Conservation (phyloP, 2,888 invertebrate genomes). For the Arrhopalites spinosus region DNA sequence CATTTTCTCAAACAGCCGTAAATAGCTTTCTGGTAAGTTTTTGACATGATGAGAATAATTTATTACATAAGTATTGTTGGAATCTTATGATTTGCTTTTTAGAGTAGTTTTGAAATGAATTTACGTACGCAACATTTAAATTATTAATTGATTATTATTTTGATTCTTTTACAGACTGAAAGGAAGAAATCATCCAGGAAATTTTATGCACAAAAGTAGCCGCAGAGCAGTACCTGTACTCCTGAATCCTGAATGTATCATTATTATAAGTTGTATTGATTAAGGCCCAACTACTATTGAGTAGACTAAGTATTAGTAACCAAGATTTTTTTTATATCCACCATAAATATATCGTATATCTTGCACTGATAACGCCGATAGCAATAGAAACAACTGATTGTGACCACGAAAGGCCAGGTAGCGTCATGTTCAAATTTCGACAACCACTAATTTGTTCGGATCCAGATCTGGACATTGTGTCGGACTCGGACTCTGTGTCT, state of each 20-base stretch:
- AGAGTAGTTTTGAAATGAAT: background rate
- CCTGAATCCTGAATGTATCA: constrained; percentile 24
- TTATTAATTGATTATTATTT: background rate
- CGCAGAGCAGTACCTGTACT: constrained; percentile 36
- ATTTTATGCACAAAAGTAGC: constrained; percentile 35
- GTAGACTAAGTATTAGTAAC: background rate
- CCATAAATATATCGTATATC: background rate
- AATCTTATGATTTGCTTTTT: too few relatives aligned
- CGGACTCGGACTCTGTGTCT: constrained; percentile 23
- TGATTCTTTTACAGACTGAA: constrained; percentile 24
- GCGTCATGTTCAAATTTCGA: constrained; percentile 35
- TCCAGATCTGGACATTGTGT: constrained; percentile 25
- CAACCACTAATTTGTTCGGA: constrained; percentile 24
- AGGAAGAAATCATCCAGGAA: background rate
- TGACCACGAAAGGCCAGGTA: background rate
- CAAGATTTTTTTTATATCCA: background rate
- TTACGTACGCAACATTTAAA: background rate
- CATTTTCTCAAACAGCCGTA: constrained; percentile 93
- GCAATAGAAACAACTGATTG: background rate
- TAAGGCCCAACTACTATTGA: background rate
- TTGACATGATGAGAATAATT: constrained; percentile 1
- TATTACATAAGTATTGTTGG: background rate
- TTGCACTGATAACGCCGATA: background rate
- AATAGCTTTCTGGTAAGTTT: constrained; percentile 60
- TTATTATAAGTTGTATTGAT: constrained; percentile 3